Base-by-base conservation (phyloP, 2,888 invertebrate species). In the Brachypalpus laphriformis region DNA sequence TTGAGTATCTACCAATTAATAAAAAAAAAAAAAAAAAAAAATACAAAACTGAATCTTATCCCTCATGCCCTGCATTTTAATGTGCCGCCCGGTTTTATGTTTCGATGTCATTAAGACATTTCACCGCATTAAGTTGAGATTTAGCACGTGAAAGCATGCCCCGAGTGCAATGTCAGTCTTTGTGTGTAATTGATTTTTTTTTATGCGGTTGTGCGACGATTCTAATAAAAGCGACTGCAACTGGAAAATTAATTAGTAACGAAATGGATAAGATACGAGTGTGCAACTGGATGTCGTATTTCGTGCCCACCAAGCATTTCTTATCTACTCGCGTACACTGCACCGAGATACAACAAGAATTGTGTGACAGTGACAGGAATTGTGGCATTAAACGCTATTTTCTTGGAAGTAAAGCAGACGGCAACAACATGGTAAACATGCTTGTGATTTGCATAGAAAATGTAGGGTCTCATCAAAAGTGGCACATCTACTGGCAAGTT, bases 91-190 rank as follows among this genome's bases (percentile, higher is more conserved):
- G 37, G 54, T 47, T 54, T 45, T 37, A 20, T 31, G 47, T 75
- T 68, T 70, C 56, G 75, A 70, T 75, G 81, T 68, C 75, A 75
- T 81, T 75, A 81, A 68, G 66, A 61, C 66, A 59, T 81, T 80
- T 72, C 72, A 66, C 49, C 72, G 65, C 72, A 49, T 40, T 22
- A 40, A 63, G 63, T 31, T 11, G 25, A 47, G 71, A 49, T 61
- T 70, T 45, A 81, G 70, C 75, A 70, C 68, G 68, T 81, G 68
- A 81, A 75, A 56, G 42, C 80, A 80, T 74, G 49, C 25, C 34
- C 40, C 6, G 40, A 68, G 37, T 34, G 45, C 72, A 72, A 40
- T 65, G 72, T 65, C 63, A 49, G 47, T 6, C 47, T 71, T 18
- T 25, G 25, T 16, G 63, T 56, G 40, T 59, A 59, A 74, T 72